phyloP scores from a whole-genome alignment of 2,113 vertebrate genomes.

The Saguinus imperator region DNA sequence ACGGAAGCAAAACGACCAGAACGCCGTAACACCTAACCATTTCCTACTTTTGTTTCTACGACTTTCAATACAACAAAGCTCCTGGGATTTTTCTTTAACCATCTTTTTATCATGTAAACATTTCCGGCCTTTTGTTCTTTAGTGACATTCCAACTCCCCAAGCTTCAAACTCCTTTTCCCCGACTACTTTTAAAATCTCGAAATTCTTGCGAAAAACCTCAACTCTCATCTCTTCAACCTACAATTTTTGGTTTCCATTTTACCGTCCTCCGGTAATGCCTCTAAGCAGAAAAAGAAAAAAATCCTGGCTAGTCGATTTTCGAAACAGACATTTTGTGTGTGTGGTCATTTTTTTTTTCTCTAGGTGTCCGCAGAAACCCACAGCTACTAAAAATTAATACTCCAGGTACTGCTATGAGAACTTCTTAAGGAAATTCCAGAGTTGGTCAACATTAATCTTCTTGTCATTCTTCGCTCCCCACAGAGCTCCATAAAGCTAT shows the following conservation, averaged over 20 bases:
- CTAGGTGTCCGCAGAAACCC: background rate
- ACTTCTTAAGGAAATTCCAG: background rate
- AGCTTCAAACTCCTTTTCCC: background rate
- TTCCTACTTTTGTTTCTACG: background rate
- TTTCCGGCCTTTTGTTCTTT: constrained; percentile 67
- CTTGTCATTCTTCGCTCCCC: constrained; percentile 23
- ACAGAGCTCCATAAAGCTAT: constrained; percentile 38
- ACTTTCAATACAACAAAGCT: background rate
- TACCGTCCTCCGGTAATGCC: background rate
- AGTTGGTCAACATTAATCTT: constrained; percentile 26
- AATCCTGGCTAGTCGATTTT: background rate
- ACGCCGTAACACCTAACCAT: background rate
- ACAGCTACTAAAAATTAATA: background rate
- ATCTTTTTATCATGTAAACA: background rate
- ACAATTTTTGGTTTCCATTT: background rate
- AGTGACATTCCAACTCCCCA: constrained; percentile 1
- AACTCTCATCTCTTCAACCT: background rate
- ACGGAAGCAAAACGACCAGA: accelerated
- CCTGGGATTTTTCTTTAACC: background rate
- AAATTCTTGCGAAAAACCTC: background rate
- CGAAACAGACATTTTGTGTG: background rate
- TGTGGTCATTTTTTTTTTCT: background rate
- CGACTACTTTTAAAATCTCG: background rate
- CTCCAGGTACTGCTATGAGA: constrained; percentile 30
- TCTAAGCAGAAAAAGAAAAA: background rate